A percentile compares a stretch with the other conserved stretches of the same genome.
These are phyloP conservation scores for Mus pahari DNA, from an alignment of 2,113 vertebrate genomes.

Conservation along the genomic window DNA sequence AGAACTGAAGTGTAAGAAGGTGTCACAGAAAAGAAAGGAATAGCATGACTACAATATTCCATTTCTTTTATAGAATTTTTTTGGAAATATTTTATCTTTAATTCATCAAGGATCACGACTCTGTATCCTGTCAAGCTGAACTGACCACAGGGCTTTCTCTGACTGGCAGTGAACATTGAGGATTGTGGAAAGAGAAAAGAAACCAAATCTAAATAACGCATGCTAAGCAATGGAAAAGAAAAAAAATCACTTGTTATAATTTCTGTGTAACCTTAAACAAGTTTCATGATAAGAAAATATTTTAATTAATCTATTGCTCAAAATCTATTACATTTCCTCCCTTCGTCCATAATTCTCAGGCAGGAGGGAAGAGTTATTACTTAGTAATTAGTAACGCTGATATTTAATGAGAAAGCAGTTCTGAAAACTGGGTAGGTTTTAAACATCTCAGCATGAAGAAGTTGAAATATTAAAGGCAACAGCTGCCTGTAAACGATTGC, in stretches of 20 bases:
- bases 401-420: constrained; percentile 74
- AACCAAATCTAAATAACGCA: background rate
- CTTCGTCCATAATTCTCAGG: constrained; percentile 14
- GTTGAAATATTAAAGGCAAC: constrained; percentile 76
- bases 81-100: constrained; percentile 66
- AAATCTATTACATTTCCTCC: constrained; percentile 12
- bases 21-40: constrained; percentile 41
- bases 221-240: constrained; percentile 7
- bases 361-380: constrained; percentile 55
- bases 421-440: constrained; percentile 65
- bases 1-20: constrained; percentile 42
- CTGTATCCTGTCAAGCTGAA: constrained; percentile 20
- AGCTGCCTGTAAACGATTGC: constrained; percentile 63
- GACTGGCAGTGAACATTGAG: background rate
- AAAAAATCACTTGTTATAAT: constrained; percentile 57
- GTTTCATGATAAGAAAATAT: constrained; percentile 35
- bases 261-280: background rate
- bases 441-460: constrained; percentile 72
- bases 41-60: background rate
- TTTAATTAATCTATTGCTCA: constrained; percentile 67
- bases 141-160: background rate
- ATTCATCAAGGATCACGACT: constrained; percentile 60
- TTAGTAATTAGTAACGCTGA: constrained; percentile 63
- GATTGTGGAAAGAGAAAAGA: constrained; percentile 14
- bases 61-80: constrained; percentile 44